These are phyloP conservation scores for Maniola jurtina DNA, from an alignment of 1,140 invertebrate species.

Conservation along the genomic window DNA sequence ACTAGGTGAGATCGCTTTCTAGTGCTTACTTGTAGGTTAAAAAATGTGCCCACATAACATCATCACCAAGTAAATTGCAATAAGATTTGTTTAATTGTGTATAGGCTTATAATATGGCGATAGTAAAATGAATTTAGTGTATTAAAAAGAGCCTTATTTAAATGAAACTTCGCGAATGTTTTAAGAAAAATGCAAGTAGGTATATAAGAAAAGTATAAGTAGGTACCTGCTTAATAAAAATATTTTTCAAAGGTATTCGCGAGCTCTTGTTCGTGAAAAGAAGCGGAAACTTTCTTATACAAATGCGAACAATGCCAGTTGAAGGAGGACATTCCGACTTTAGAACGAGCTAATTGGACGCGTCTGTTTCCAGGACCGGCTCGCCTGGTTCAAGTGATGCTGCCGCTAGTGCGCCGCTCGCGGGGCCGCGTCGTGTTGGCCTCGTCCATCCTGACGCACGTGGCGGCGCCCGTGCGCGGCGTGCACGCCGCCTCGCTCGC, in stretches of 20 bases:
- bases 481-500: constrained; percentile 89
- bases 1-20: background rate
- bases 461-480: constrained; percentile 86
- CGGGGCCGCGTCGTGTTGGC: constrained; percentile 85
- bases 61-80: too few relatives aligned
- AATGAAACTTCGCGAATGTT: too few relatives aligned
- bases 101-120: too few relatives aligned
- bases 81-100: too few relatives aligned
- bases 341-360: background rate
- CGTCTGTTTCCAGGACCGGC: constrained; percentile 79
- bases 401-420: constrained; percentile 87
- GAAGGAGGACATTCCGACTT: constrained; percentile 2
- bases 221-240: background rate
- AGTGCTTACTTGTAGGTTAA: background rate
- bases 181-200: too few relatives aligned
- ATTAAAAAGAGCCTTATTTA: too few relatives aligned
- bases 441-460: constrained; percentile 85
- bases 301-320: background rate
- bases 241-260: background rate
- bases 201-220: too few relatives aligned
- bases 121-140: too few relatives aligned
- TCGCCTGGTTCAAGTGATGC: constrained; percentile 87
- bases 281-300: constrained; percentile 2
- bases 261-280: background rate
- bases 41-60: background rate